Conservation (phyloP, 2,888 invertebrate genomes). For the Sipha maydis region DNA sequence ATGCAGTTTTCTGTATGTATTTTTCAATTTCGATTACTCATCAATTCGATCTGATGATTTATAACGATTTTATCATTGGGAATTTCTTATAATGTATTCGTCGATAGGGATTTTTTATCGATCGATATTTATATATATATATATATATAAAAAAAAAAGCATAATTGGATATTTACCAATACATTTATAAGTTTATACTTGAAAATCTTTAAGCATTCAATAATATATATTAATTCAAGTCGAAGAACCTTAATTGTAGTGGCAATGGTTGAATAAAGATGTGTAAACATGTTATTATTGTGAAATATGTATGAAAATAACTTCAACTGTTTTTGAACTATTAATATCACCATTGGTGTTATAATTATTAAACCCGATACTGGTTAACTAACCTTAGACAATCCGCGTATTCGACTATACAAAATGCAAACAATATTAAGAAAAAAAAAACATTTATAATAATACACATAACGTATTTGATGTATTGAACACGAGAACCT, state of each 20-base stretch:
- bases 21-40: not conserved
- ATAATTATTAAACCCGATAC: not conserved
- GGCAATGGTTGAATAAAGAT: too few relatives aligned
- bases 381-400: not conserved
- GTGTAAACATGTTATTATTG: not conserved
- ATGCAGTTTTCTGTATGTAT: not conserved
- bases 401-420: not conserved
- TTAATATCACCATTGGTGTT: not conserved
- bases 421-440: not conserved
- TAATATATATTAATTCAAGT: too few relatives aligned
- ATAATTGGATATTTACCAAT: too few relatives aligned
- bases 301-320: not conserved
- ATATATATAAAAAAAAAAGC: too few relatives aligned
- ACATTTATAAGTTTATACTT: too few relatives aligned
- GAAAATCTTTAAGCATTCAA: too few relatives aligned
- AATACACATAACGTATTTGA: not conserved
- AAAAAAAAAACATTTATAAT: not conserved
- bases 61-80: too few relatives aligned
- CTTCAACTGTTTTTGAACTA: not conserved
- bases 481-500: not conserved
- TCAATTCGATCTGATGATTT: not conserved
- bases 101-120: not conserved
- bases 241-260: too few relatives aligned
- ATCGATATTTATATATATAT: too few relatives aligned
- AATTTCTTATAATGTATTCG: not conserved